phyloP scores from a whole-genome alignment of 2,113 vertebrate species.

The Oncorhynchus keta region DNA sequence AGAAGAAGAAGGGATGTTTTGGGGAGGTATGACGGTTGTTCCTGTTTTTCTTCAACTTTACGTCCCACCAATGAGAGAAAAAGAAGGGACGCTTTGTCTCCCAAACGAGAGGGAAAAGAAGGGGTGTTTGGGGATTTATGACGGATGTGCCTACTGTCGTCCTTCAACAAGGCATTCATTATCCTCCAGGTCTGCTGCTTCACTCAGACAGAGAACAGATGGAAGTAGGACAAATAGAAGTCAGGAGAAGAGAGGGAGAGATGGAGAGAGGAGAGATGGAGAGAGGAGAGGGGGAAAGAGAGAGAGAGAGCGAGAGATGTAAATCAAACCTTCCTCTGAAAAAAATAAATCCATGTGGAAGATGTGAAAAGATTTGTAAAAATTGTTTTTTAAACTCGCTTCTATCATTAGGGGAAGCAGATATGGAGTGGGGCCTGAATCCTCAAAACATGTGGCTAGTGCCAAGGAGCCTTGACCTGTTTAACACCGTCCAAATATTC shows the following conservation, averaged over 20 bases:
- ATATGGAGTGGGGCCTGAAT: conserved; percentile 12
- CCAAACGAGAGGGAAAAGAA: too few species aligned
- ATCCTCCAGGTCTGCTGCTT: too few species aligned
- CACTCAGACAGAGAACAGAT: neutral
- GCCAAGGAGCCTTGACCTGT: conserved; percentile 33
- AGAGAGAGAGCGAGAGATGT: neutral
- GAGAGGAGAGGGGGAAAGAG: neutral
- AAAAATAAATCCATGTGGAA: neutral
- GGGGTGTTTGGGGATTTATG: too few species aligned
- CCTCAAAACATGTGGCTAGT: conserved; percentile 3
- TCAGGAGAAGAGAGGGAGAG: neutral
- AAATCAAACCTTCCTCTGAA: neutral
- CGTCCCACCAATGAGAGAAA: too few species aligned
- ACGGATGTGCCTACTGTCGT: too few species aligned
- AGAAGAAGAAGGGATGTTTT: too few species aligned
- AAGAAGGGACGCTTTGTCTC: too few species aligned
- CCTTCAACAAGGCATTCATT: too few species aligned
- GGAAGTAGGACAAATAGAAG: conserved; percentile 17
- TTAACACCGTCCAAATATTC: conserved; percentile 30
- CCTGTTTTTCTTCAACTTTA: too few species aligned
- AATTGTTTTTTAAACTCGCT: neutral
- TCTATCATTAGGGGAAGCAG: neutral
- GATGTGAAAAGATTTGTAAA: neutral
- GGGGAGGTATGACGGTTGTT: too few species aligned
- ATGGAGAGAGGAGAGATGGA: neutral